A percentile compares a stretch with the other conserved stretches of the same genome.
phyloP scores from a whole-genome alignment of 2,888 invertebrate genomes.

The Morpho deidamia region DNA sequence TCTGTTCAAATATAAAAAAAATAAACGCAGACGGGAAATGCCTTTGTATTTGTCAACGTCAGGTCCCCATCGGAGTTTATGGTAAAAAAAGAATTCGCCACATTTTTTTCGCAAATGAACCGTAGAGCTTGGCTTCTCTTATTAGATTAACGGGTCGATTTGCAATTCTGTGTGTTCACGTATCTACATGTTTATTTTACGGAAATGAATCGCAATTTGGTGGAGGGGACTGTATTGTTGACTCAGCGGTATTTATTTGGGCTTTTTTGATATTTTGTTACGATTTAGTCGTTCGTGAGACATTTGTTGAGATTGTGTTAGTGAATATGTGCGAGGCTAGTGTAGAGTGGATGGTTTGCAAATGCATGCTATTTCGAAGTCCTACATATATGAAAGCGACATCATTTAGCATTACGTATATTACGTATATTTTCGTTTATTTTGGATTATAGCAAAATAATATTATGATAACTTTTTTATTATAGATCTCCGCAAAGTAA shows the following conservation, averaged over 20 bases:
- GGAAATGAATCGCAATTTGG: conserved; percentile 73
- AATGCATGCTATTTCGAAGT: too few species aligned
- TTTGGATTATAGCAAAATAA: too few species aligned
- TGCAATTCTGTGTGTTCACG: conserved; percentile 71
- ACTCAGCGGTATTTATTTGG: conserved; percentile 38
- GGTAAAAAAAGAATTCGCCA: conserved; percentile 55
- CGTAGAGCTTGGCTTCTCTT: conserved; percentile 64
- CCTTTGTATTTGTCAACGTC: conserved; percentile 75
- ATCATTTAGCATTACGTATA: too few species aligned
- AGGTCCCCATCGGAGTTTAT: conserved; percentile 47
- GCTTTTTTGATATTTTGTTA: neutral
- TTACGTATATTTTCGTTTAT: too few species aligned
- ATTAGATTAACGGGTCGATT: conserved; percentile 78
- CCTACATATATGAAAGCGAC: too few species aligned
- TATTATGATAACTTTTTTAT: too few species aligned
- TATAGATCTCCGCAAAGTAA: too few species aligned
- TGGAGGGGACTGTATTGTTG: conserved; percentile 59
- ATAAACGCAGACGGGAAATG: conserved; percentile 62
- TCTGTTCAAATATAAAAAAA: conserved; percentile 63
- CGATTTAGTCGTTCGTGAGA: too few species aligned
- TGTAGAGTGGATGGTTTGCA: too few species aligned
- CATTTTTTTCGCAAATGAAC: conserved; percentile 75
- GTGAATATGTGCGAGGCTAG: too few species aligned
- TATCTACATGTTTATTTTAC: conserved; percentile 70
- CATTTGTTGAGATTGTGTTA: too few species aligned